These are phyloP conservation scores for Halocynthia roretzi DNA, from an alignment of 23 tunicate genomes.

Conservation along the genomic window DNA sequence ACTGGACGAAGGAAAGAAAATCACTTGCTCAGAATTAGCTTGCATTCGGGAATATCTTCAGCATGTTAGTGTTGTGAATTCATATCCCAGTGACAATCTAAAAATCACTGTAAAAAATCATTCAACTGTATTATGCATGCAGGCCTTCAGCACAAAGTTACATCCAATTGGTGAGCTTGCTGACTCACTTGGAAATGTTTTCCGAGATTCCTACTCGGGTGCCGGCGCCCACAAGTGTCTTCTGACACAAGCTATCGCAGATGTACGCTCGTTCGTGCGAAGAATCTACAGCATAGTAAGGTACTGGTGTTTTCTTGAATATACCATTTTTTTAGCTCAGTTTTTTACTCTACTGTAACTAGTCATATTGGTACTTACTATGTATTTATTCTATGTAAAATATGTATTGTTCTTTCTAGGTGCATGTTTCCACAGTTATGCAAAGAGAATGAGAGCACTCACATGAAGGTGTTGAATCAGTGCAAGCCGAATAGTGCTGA, in stretches of 20 bases:
- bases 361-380: not conserved
- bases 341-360: too few species aligned
- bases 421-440: slow-evolving; percentile 14
- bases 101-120: too few species aligned
- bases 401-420: not conserved
- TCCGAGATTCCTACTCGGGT: slow-evolving; percentile 27
- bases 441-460: slow-evolving; percentile 4
- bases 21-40: too few species aligned
- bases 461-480: slow-evolving; percentile 12
- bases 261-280: slow-evolving; percentile 20
- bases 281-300: slow-evolving; percentile 18
- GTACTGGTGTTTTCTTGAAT: not conserved
- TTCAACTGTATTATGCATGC: not conserved
- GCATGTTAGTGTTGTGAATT: too few species aligned
- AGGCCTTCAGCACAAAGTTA: slow-evolving; percentile 16
- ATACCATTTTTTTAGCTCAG: not conserved
- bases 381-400: not conserved
- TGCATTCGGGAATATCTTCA: too few species aligned
- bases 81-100: too few species aligned
- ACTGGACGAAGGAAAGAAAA: too few species aligned
- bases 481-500: not conserved
- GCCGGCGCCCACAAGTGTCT: slow-evolving; percentile 27
- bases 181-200: slow-evolving; percentile 15
- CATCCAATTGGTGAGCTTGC: slow-evolving; percentile 25
- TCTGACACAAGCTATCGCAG: slow-evolving; percentile 21